phyloP scores from a whole-genome alignment of 2,797 vertebrate species.

The Monodelphis domestica region DNA sequence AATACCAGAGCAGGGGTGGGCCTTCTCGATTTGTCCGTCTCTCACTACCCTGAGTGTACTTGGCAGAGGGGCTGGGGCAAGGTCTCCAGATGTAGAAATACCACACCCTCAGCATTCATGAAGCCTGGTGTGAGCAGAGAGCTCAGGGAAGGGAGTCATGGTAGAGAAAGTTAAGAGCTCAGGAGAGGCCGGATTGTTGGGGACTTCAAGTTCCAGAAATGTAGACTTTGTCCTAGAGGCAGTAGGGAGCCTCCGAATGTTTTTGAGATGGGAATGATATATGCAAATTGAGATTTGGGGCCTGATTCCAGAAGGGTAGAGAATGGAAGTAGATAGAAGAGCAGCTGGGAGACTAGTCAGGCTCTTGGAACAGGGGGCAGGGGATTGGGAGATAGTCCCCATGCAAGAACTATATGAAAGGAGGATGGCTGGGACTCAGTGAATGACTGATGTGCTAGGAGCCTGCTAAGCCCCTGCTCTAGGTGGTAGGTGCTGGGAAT shows the following conservation, averaged over 20 bases:
- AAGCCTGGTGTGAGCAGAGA: not conserved
- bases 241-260: not conserved
- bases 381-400: not conserved
- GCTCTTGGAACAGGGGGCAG: not conserved
- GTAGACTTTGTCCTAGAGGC: not conserved
- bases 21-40: not conserved
- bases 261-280: not conserved
- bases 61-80: not conserved
- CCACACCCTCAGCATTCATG: not conserved
- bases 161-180: not conserved
- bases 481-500: not conserved
- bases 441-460: not conserved
- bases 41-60: not conserved
- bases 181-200: not conserved
- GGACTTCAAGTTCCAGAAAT: not conserved
- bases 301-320: not conserved
- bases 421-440: not conserved
- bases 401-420: not conserved
- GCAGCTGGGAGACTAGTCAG: too few relatives aligned
- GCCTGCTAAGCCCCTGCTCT: not conserved
- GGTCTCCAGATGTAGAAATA: too few relatives aligned
- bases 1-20: not conserved
- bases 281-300: not conserved
- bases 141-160: too few relatives aligned
- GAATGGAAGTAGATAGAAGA: not conserved